phyloP scores from a whole-genome alignment of 2,113 vertebrate species.

The Sorex fumeus region DNA sequence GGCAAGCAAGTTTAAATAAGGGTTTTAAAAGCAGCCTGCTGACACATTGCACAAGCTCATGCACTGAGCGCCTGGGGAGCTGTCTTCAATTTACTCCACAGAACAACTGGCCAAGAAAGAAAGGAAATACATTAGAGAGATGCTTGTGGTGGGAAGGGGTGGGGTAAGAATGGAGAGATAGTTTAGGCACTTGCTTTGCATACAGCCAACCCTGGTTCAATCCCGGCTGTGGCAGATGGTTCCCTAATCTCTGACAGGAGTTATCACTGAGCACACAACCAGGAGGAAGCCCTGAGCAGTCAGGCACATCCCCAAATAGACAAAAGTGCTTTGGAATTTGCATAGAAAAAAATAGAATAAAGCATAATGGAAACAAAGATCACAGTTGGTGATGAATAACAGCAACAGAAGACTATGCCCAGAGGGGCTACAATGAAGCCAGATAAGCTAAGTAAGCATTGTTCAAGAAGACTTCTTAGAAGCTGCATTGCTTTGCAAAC shows the following conservation, averaged over 20 bases:
- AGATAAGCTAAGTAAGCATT: background rate
- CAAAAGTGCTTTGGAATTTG: background rate
- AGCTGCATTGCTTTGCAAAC: background rate
- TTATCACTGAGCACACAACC: too few species aligned
- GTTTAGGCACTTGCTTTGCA: too few species aligned
- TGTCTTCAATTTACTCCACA: background rate
- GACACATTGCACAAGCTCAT: background rate
- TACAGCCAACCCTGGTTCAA: too few species aligned
- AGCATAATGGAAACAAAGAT: background rate
- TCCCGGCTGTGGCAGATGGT: too few species aligned
- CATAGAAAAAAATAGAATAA: conserved; percentile 49
- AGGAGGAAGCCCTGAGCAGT: too few species aligned
- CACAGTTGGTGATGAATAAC: background rate
- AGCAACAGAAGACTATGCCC: background rate
- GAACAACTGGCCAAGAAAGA: background rate
- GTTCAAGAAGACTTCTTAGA: background rate
- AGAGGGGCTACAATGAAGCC: background rate
- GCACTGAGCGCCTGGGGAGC: background rate
- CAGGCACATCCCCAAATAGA: too few species aligned
- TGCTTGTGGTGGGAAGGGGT: background rate
- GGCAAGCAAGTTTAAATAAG: conserved; percentile 12
- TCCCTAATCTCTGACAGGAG: too few species aligned
- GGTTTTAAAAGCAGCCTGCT: conserved; percentile 36
- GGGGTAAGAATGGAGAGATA: too few species aligned
- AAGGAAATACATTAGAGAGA: background rate